Evolutionary conservation across 2,888 invertebrate genomes (phyloP).

Genomic region (Strigamia crassipes): DNA sequence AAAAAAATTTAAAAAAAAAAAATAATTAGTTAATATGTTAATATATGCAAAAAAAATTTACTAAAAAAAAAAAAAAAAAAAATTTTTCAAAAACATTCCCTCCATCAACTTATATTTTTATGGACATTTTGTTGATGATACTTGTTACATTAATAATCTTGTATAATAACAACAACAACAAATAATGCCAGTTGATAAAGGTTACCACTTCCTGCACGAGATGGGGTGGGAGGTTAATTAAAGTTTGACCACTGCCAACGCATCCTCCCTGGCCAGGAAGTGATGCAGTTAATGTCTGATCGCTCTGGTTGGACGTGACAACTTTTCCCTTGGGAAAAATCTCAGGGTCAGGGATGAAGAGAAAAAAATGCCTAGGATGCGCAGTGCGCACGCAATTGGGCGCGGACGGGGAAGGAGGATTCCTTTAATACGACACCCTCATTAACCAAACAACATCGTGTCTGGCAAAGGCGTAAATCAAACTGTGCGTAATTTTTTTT

Average conservation of each 20-base stretch:
- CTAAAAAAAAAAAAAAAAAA: neutral
- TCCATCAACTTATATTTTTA: neutral
- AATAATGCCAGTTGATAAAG: constrained; percentile 15
- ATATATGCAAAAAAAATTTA: neutral
- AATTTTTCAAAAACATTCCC: neutral
- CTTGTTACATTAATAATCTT: neutral
- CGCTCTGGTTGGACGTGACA: constrained; percentile 26
- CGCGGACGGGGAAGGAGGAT: constrained; percentile 15
- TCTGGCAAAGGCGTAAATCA: constrained; percentile 26
- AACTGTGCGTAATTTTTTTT: no score
- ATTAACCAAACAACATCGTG: constrained; percentile 1
- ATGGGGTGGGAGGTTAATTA: constrained; percentile 23
- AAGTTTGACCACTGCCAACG: constrained; percentile 23
- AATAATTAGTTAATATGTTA: neutral
- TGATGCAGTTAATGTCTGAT: constrained; percentile 21
- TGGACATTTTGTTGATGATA: neutral
- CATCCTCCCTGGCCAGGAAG: constrained; percentile 27
- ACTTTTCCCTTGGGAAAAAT: constrained; percentile 30
- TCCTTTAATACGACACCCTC: constrained; percentile 14
- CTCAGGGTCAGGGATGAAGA: constrained; percentile 24
- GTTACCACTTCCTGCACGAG: constrained; percentile 7
- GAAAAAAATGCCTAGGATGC: constrained; percentile 7
- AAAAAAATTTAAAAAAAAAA: neutral
- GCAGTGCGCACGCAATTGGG: constrained; percentile 26
- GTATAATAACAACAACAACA: neutral